Conservation (phyloP, 2,797 vertebrate genomes). For the Brotogeris chrysoptera region DNA sequence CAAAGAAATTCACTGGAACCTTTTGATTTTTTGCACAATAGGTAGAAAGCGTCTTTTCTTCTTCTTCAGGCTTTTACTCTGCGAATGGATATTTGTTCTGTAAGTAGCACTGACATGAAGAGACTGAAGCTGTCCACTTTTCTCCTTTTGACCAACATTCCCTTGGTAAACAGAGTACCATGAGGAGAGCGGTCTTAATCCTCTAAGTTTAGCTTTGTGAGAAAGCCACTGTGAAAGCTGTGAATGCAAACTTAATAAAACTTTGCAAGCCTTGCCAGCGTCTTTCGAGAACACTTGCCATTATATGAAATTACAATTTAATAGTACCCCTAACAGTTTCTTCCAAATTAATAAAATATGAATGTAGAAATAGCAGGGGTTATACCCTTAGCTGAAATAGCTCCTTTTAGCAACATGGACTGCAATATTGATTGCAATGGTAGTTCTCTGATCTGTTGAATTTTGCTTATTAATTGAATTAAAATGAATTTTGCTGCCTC, state of each 20-base stretch:
- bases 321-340: background rate
- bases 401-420: background rate
- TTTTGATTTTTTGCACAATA: constrained; percentile 67
- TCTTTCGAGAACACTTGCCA: background rate
- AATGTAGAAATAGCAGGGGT: background rate
- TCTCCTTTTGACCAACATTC: constrained; percentile 36
- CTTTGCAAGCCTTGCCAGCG: background rate
- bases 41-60: constrained; percentile 68
- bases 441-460: background rate
- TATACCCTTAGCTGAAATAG: background rate
- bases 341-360: background rate
- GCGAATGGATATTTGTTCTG: constrained; percentile 58
- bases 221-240: constrained; percentile 12
- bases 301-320: background rate
- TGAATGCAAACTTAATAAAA: background rate
- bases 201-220: background rate
- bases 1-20: constrained; percentile 53
- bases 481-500: background rate
- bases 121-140: constrained; percentile 57
- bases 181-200: background rate
- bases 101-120: constrained; percentile 52
- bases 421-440: background rate
- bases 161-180: constrained; percentile 24
- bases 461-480: constrained; percentile 2
- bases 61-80: constrained; percentile 20